These are phyloP conservation scores for Paedocypris micromegethes DNA, from an alignment of 2,797 vertebrate species.

Conservation along the genomic window DNA sequence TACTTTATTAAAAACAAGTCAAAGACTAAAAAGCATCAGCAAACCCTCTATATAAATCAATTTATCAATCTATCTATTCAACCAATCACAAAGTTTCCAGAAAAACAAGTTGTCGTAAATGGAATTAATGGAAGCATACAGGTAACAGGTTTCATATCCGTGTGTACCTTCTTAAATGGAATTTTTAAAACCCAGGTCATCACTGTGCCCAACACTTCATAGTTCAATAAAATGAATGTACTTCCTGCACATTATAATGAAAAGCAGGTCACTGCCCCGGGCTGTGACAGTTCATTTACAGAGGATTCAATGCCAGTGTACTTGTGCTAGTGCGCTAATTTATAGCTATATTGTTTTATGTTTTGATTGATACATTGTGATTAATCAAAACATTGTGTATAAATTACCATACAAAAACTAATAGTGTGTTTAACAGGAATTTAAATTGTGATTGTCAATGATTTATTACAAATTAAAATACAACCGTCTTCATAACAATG, in stretches of 20 bases:
- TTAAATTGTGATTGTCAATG: no score
- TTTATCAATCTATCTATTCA: no score
- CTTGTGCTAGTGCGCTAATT: conserved; percentile 25
- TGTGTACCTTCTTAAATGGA: conserved; percentile 1
- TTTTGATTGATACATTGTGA: conserved; percentile 12
- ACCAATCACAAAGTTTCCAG: no score
- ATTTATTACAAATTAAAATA: no score
- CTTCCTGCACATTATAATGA: conserved; percentile 54
- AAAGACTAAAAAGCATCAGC: no score
- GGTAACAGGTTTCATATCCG: conserved; percentile 1
- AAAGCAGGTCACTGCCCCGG: conserved; percentile 62
- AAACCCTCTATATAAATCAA: no score
- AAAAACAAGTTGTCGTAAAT: no score
- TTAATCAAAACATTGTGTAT: no score
- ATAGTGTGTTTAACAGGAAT: no score
- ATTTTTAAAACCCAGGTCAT: conserved; percentile 8
- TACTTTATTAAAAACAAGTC: no score
- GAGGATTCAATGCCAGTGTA: conserved; percentile 47
- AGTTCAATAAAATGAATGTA: conserved; percentile 48
- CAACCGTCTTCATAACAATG: no score
- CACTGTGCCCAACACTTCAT: not conserved
- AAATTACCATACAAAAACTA: no score
- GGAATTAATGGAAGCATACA: not conserved
- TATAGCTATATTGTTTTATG: not conserved
- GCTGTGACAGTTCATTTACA: conserved; percentile 43